Evolutionary conservation across 2,888 invertebrate genomes (phyloP), one percentile per base, ranked within the genome.

Genomic region (Tetranychus piercei): DNA sequence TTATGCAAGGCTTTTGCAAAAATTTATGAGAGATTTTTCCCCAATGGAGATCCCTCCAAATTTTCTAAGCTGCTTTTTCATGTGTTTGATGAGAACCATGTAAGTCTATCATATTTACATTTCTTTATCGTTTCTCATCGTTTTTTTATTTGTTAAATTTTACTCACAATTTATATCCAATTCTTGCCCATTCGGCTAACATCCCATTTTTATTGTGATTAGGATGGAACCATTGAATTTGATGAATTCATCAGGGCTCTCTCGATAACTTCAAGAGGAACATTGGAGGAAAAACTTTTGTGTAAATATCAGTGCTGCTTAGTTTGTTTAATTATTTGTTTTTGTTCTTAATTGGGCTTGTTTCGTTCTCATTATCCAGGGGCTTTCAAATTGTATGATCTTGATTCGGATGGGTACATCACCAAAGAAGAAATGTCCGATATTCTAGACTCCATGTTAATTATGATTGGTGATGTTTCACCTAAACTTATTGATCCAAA

Each of bases 1-100:
- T 34, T 34, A 34, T 34, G 34, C 34, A 34, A 95, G 94, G 95
- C 95, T 80, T 96, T 97, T 87, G 94, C 95, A 83, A 94, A 91
- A 87, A 97, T 96, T 84, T 96, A 97, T 87, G 93, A 94, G 85
- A 95, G 96, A 85, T 97, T 97, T 86, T 97, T 97, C 84, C 96
- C 96, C 74, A 92, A 96, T 87, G 96, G 96, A 79, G 95, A 97
- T 85, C 95, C 96, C 64, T 92, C 93, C 82, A 96, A 95, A 86
- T 96, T 96, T 83, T 95, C 96, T 71, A 91, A 92, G 74, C 87
- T 95, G 81, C 95, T 97, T 77, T 96, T 96, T 87, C 89, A 95
- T 82, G 96, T 96, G 74, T 96, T 96, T 84, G 96, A 96, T 83
- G 93, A 94, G 85, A 95, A 96, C 84, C 93, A 93, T 84, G 95